Percentiles rank a stretch among this genome's conserved stretches.
phyloP scores from a whole-genome alignment of 30 jellyfish, hydroid and myxozoan genomes.

The Cassiopea xamachana region DNA sequence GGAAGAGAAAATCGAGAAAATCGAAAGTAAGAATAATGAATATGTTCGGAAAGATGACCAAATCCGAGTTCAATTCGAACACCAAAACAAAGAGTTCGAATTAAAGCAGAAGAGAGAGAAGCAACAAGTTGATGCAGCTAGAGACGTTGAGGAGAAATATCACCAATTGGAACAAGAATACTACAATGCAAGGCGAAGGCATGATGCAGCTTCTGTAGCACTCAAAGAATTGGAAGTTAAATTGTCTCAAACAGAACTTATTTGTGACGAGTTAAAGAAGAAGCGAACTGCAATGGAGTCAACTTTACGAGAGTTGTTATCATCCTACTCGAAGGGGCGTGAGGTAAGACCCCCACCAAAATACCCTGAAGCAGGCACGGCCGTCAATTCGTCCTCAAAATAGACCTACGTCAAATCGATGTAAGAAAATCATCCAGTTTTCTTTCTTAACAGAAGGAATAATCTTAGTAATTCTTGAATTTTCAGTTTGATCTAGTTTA shows the following conservation, averaged over 20 bases:
- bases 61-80: constrained; percentile 34
- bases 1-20: constrained; percentile 46
- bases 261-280: constrained; percentile 44
- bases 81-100: constrained; percentile 35
- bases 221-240: constrained; percentile 39
- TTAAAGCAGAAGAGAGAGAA: constrained; percentile 41
- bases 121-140: constrained; percentile 40
- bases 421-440: not conserved
- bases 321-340: constrained; percentile 56
- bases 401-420: not conserved
- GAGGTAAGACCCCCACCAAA: constrained; percentile 59
- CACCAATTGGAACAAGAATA: constrained; percentile 22
- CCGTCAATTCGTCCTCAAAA: constrained; percentile 36
- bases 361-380: constrained; percentile 60
- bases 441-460: not conserved
- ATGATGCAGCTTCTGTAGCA: constrained; percentile 30
- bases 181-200: constrained; percentile 58
- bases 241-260: constrained; percentile 29
- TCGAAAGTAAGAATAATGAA: constrained; percentile 28
- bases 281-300: constrained; percentile 70
- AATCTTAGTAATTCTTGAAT: not conserved
- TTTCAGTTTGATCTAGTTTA: not conserved
- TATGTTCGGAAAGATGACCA: constrained; percentile 40
- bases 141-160: constrained; percentile 14
- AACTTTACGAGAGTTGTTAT: constrained; percentile 54